Percentiles rank a stretch among this genome's conserved stretches.
These are phyloP conservation scores for Salminus brasiliensis DNA, from an alignment of 2,113 vertebrate genomes.

Conservation along the genomic window DNA sequence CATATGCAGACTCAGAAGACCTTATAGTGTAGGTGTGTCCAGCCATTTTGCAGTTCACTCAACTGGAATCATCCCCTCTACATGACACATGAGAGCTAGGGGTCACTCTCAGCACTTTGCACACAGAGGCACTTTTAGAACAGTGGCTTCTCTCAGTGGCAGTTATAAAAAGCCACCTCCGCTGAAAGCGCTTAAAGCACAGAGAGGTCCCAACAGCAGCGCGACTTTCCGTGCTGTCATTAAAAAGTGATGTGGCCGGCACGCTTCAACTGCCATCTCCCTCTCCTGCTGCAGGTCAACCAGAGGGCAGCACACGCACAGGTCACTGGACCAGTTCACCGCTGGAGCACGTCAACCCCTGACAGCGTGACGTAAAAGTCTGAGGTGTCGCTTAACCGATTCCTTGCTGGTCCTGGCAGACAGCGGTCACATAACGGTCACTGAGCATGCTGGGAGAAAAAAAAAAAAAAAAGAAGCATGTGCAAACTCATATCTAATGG, in stretches of 20 bases:
- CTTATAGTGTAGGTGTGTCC: not conserved
- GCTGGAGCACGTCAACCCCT: conserved; percentile 8
- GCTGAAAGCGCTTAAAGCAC: conserved; percentile 34
- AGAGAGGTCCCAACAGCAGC: conserved; percentile 37
- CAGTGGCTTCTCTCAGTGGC: conserved; percentile 21
- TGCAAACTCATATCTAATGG: not conserved
- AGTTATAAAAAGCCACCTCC: conserved; percentile 36
- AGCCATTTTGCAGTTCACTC: conserved; percentile 10
- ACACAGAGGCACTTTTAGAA: conserved; percentile 30
- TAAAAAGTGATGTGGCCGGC: conserved; percentile 52
- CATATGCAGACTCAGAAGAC: not conserved
- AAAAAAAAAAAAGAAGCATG: too few relatives aligned
- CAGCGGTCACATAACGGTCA: conserved; percentile 47
- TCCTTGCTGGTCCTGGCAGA: not conserved
- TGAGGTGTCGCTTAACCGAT: conserved; percentile 28
- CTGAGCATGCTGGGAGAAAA: conserved; percentile 16
- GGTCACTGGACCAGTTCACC: conserved; percentile 37
- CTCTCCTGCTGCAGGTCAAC: conserved; percentile 22
- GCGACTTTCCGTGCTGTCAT: conserved; percentile 37
- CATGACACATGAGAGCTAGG: conserved; percentile 2
- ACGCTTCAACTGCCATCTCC: conserved; percentile 20
- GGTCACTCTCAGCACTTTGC: conserved; percentile 32
- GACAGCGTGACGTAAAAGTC: conserved; percentile 3
- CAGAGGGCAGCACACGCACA: conserved; percentile 23
- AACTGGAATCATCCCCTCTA: conserved; percentile 23